Conservation (phyloP, 2,888 invertebrate species). For the Melanophora roralis region DNA sequence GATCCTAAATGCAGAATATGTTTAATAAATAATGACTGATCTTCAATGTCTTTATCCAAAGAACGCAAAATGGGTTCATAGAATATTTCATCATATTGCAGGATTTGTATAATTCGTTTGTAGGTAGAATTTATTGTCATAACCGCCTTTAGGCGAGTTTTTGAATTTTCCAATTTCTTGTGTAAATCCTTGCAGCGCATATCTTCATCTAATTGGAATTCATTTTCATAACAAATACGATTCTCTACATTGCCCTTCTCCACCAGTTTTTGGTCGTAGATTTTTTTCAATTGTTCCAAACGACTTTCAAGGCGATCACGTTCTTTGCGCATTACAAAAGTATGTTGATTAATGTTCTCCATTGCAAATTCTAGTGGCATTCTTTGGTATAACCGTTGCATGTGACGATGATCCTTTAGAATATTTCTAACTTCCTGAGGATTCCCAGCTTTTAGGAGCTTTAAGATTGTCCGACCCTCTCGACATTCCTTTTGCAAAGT, state of each 20-base stretch:
- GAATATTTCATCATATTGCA: conserved; percentile 66
- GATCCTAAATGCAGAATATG: conserved; percentile 66
- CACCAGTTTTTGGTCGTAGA: neutral
- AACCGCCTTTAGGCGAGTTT: conserved; percentile 65
- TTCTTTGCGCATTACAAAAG: conserved; percentile 67
- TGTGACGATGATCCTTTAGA: conserved; percentile 65
- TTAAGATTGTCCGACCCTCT: conserved; percentile 64
- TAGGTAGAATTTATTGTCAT: conserved; percentile 65
- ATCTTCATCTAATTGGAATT: conserved; percentile 64
- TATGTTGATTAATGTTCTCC: conserved; percentile 67
- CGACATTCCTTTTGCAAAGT: conserved; percentile 63
- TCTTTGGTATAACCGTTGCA: conserved; percentile 65
- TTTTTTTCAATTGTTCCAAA: conserved; percentile 55
- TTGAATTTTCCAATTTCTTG: conserved; percentile 65
- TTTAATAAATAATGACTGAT: conserved; percentile 66
- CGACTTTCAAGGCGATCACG: conserved; percentile 66
- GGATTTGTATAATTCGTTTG: conserved; percentile 63
- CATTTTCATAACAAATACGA: conserved; percentile 65
- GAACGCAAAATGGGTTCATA: conserved; percentile 67
- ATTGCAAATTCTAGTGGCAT: conserved; percentile 65
- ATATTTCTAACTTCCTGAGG: conserved; percentile 64
- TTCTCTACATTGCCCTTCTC: conserved; percentile 63
- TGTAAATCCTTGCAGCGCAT: conserved; percentile 44
- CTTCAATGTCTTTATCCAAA: conserved; percentile 66
- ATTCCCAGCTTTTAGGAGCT: conserved; percentile 56